Evolutionary conservation across 2,888 invertebrate genomes (phyloP).

Genomic region (Drosophila gaucha): DNA sequence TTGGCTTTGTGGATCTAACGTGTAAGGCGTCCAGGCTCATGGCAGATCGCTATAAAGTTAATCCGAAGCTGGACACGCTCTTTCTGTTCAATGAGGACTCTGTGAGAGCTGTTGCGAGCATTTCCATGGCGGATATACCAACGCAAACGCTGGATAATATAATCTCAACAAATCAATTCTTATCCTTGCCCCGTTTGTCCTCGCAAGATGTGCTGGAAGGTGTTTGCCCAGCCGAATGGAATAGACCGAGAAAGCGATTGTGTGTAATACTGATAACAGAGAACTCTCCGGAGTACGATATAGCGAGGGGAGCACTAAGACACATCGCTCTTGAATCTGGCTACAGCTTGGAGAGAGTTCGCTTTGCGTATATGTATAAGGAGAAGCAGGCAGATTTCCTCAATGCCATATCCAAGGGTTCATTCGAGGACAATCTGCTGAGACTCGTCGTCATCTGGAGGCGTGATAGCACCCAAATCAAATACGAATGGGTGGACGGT

Average conservation of each 20-base stretch:
- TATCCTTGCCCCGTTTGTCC: conserved; percentile 94
- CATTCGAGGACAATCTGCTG: conserved; percentile 88
- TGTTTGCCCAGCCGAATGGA: conserved; percentile 95
- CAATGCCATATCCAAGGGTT: conserved; percentile 86
- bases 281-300: conserved; percentile 85
- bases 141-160: conserved; percentile 94
- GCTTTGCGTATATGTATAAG: conserved; percentile 95
- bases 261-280: conserved; percentile 93
- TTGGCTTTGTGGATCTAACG: conserved; percentile 91
- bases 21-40: conserved; percentile 88
- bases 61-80: conserved; percentile 91
- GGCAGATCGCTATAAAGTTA: conserved; percentile 89
- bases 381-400: conserved; percentile 91
- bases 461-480: conserved; percentile 92
- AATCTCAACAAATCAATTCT: conserved; percentile 94
- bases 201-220: conserved; percentile 90
- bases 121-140: conserved; percentile 95
- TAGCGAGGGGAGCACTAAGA: conserved; percentile 88
- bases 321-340: conserved; percentile 89
- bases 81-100: conserved; percentile 95
- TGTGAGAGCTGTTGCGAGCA: conserved; percentile 91
- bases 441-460: conserved; percentile 96
- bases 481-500: conserved; percentile 93
- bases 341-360: conserved; percentile 89
- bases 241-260: conserved; percentile 89